These are phyloP conservation scores for Nerophis ophidion DNA, from an alignment of 2,113 vertebrate genomes.

Conservation along the genomic window DNA sequence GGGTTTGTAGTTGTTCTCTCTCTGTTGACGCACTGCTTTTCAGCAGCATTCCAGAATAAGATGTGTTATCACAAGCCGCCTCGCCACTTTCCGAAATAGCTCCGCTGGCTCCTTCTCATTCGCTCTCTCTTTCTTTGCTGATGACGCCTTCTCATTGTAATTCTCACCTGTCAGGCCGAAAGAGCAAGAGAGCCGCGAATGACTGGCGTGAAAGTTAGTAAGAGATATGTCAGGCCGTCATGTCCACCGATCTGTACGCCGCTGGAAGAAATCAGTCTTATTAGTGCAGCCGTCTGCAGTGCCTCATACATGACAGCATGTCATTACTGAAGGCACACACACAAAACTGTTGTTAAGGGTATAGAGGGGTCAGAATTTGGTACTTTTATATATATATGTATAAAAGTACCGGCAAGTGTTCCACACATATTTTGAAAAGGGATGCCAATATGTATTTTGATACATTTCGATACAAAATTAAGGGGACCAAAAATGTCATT, in stretches of 20 bases:
- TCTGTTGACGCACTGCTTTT: slow-evolving; percentile 57
- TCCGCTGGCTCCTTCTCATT: slow-evolving; percentile 33
- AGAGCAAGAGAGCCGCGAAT: slow-evolving; percentile 34
- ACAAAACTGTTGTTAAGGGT: not conserved
- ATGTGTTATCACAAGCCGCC: slow-evolving; percentile 45
- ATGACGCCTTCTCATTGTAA: slow-evolving; percentile 64
- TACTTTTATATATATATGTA: too few species aligned
- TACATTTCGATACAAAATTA: too few species aligned
- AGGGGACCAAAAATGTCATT: too few species aligned
- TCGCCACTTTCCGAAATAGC: slow-evolving; percentile 59
- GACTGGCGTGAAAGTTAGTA: slow-evolving; percentile 48
- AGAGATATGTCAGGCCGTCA: slow-evolving; percentile 58
- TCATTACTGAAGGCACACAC: not conserved
- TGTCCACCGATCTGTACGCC: slow-evolving; percentile 20
- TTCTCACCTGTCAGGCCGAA: slow-evolving; percentile 64
- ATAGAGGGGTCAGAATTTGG: too few species aligned
- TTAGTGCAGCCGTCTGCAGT: not conserved
- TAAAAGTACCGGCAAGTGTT: too few species aligned
- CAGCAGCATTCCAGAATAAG: slow-evolving; percentile 56
- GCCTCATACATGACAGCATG: not conserved
- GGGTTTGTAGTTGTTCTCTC: slow-evolving; percentile 46
- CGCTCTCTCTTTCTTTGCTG: slow-evolving; percentile 35
- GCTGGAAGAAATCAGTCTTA: not conserved
- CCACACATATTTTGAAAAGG: too few species aligned
- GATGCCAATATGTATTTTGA: too few species aligned